phyloP scores from a whole-genome alignment of 2,888 invertebrate genomes.

The Uloborus plumipes region DNA sequence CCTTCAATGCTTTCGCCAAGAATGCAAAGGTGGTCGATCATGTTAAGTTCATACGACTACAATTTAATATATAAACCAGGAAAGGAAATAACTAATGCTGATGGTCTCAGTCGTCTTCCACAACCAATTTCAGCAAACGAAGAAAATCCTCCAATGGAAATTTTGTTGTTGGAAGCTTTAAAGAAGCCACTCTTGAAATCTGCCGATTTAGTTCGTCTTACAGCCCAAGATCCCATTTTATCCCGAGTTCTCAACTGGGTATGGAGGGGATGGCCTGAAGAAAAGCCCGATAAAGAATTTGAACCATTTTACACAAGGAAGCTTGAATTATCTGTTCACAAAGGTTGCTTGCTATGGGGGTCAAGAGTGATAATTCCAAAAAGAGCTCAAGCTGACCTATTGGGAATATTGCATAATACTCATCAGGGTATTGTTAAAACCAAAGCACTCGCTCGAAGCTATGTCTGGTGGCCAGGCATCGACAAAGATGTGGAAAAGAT shows the following conservation, averaged over 20 bases:
- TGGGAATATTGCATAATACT: not conserved
- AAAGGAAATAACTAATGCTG: not conserved
- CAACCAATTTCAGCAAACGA: not conserved
- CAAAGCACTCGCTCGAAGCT: not conserved
- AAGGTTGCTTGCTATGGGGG: constrained; percentile 1
- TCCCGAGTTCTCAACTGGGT: constrained; percentile 14
- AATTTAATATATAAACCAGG: not conserved
- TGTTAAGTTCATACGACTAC: constrained; percentile 1
- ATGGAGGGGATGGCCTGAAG: constrained; percentile 3
- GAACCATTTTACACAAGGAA: not conserved
- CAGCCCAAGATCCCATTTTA: not conserved
- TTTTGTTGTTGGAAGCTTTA: not conserved
- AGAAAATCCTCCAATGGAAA: not conserved
- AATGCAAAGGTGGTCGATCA: constrained; percentile 24
- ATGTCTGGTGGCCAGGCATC: constrained; percentile 20
- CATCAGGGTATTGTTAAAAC: constrained; percentile 18
- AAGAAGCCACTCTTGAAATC: not conserved
- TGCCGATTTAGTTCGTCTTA: not conserved
- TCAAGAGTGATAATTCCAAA: not conserved
- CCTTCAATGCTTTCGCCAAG: not conserved
- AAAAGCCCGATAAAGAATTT: not conserved
- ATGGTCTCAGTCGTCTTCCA: not conserved
- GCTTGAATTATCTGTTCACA: not conserved
- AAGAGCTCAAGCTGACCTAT: not conserved
- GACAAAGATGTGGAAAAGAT: not conserved